These are phyloP conservation scores for Pinctada fucata DNA, from an alignment of 2,888 invertebrate species.

Conservation along the genomic window DNA sequence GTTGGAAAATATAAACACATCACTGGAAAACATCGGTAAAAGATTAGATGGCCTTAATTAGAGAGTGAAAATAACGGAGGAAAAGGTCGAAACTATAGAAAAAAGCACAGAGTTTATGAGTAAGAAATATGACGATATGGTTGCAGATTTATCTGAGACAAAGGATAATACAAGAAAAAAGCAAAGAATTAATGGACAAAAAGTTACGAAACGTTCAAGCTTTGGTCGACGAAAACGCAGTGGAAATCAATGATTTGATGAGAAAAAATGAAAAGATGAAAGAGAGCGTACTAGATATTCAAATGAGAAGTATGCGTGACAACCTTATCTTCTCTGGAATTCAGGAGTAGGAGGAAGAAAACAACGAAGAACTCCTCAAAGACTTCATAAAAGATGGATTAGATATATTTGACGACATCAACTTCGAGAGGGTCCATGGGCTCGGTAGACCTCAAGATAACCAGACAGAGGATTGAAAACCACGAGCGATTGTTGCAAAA, in stretches of 20 bases:
- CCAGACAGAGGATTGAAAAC: not conserved
- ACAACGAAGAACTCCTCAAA: not conserved
- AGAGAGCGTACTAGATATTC: not conserved
- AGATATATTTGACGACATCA: not conserved
- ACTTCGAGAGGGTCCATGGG: slow-evolving; percentile 5
- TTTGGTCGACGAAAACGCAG: not conserved
- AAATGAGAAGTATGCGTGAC: not conserved
- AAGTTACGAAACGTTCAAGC: not conserved
- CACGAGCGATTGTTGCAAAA: not conserved
- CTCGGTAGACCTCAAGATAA: not conserved
- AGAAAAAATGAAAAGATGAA: slow-evolving; percentile 16
- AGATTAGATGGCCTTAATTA: not conserved
- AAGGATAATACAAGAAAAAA: not conserved
- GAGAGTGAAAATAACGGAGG: slow-evolving; percentile 6
- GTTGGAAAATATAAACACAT: not conserved
- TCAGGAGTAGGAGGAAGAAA: not conserved
- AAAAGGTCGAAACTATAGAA: not conserved
- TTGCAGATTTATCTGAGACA: not conserved
- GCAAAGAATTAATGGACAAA: not conserved
- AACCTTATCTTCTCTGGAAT: slow-evolving; percentile 4
- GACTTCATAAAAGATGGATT: slow-evolving; percentile 4
- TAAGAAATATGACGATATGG: not conserved
- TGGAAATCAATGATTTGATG: slow-evolving; percentile 1
- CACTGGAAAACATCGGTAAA: not conserved
- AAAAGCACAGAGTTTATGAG: not conserved